Base-by-base conservation (phyloP, 2,797 vertebrate species). In the Oceanodroma leucorhoa region DNA sequence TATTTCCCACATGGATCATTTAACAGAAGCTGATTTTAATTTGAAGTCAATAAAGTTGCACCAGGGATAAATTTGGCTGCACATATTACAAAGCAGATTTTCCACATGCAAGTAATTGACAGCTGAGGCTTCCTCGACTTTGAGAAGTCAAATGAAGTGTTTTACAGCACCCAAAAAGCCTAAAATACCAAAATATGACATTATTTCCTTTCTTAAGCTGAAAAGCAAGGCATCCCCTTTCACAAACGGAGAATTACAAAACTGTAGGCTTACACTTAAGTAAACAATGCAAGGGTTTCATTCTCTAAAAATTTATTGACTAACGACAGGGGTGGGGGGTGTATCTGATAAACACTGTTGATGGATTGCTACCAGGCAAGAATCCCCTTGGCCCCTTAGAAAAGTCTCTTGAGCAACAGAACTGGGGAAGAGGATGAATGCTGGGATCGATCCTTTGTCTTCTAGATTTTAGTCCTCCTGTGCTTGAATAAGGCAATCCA, bases 11-110 rank as follows among this genome's bases (percentile, higher is more conserved):
- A 60, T 67, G 50, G 51, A 84, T 27, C 40, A 58, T 75, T 90
- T 71, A 77, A 82, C 40, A 73, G 62, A 88, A 88, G 22, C 14
- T 75, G 18, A 54, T 87, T 95, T 92, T 92, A 91, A 90, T 89
- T 65, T 79, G 69, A 83, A 89, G 36, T 71, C 65, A 76, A 30
- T 87, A 65, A 76, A 87, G 32, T 50, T 92, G n/a, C 72, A 92
- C 4, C 7, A 72, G 82, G 51, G 43, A 91, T 94, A 71, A 76
- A 82, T 91, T 80, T 77, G 20, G 38, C 50, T 69, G 14, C 30
- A 80, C 17, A 38, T 76, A 72, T 43, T 89, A 81, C 29, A 69
- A 87, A 93, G 23, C 20, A 85, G 41, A 80, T 92, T 50, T 90
- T 92, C 57, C 66, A 24, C 29, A 82, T 15, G 14, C 17, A 80